Conservation (phyloP, 2,888 invertebrate genomes). For the Hartigia nigra region DNA sequence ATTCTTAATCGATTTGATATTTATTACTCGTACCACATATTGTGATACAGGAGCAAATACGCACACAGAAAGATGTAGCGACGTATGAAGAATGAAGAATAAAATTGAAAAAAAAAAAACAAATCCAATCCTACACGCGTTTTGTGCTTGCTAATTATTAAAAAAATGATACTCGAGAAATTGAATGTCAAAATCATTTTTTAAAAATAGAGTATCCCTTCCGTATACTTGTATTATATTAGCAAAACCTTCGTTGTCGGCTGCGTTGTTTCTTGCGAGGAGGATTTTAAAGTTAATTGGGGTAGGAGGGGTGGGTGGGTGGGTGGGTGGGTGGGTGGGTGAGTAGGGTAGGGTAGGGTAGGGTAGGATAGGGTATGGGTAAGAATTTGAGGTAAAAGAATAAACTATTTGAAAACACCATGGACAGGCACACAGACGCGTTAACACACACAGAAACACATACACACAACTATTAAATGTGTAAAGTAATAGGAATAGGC, state of each 20-base stretch:
- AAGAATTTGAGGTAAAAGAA: conserved; percentile 14
- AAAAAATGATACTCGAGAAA: conserved; percentile 26
- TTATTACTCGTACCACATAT: background rate
- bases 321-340: too few relatives aligned
- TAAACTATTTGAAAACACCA: conserved; percentile 5
- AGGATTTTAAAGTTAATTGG: background rate
- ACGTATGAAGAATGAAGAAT: conserved; percentile 9
- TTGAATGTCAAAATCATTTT: background rate
- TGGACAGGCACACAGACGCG: background rate
- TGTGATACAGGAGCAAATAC: background rate
- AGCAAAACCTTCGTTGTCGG: background rate
- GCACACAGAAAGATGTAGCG: conserved; percentile 10
- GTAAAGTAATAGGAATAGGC: conserved; percentile 45
- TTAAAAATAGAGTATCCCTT: background rate
- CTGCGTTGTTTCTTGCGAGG: background rate
- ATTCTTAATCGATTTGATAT: background rate
- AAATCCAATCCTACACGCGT: conserved; percentile 49
- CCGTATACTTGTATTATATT: background rate
- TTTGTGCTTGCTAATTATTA: conserved; percentile 59
- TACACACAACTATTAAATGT: conserved; percentile 41
- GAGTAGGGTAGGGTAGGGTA: background rate
- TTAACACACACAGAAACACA: background rate
- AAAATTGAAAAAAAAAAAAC: background rate
- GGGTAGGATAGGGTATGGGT: background rate
- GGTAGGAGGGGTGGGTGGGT: background rate